Base-by-base conservation (phyloP, 2,113 vertebrate genomes). In the Sterna hirundo region DNA sequence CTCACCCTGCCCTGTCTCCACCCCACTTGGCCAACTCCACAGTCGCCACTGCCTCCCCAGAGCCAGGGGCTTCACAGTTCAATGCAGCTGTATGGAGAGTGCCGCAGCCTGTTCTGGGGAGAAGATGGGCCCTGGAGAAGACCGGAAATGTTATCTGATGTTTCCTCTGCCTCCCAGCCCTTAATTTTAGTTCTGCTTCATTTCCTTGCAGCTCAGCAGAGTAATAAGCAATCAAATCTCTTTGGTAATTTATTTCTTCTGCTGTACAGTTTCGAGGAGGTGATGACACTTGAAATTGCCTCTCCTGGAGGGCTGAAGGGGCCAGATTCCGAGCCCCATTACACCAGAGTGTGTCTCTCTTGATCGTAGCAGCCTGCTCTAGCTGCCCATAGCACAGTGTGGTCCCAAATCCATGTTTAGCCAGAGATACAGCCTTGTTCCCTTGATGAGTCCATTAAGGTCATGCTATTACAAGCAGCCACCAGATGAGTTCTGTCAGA, bases 221-320 rank as follows among this genome's bases (percentile, higher is more conserved):
- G 92, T 93, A 96, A 96, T 91, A 95, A 97, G 96, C 93, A 95
- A 96, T 93, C 94, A 97, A 85, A 95, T 94, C 95, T 93, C 92
- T 86, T 91, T 51, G 78, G 93, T 95, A 96, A 96, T 97, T 97
- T 97, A 95, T 97, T 96, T 96, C 90, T 96, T 61, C 69, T 95
- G 76, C 90, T 77, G 61, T 79, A 80, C 49, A 18, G 86, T 86
- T 69, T 79, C 4, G 5, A 85, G 94, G 80, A 95, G 92, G 95
- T 92, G 96, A 93, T 94, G 95, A 90, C 92, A 97, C 94, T 96
- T 83, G 66, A 96, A 97, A 97, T 97, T 95, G 74, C 86, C 61
- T 96, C 92, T 97, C 78, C 93, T 95, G 87, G 68, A 95, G 94
- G 94, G 93, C 83, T 64, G 84, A 68, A 87, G 32, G 91, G 93